Base-by-base conservation (phyloP, 2,797 vertebrate species). In the Lycodopsis pacificus region DNA sequence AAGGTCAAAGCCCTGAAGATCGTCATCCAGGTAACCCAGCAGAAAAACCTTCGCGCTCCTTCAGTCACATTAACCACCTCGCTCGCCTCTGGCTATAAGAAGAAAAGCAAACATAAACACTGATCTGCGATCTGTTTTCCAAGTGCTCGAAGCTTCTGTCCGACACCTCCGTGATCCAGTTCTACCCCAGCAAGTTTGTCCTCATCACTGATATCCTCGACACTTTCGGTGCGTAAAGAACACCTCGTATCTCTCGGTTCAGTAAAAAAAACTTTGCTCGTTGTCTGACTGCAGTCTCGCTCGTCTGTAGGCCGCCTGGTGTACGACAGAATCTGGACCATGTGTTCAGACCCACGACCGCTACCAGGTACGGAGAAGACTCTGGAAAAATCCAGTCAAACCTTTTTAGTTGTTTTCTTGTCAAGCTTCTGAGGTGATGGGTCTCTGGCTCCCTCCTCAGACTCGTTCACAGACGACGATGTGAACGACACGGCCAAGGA, bases 141-240 rank as follows among this genome's bases (percentile, higher is more conserved):
- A 54, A 99, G 98, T 99, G 98, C 90, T 99, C 98, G 30, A 99
- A 99, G 91, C 97, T 99, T 36, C 96, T 99, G 68, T 99, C 98
- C 0, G 98, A 99, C 92, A 99, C 97, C 0, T 95, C 96, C 0
- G 98, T 99, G 76, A 99, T 99, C 92, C 98, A 97, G 92, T 99
- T 99, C 93, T 99, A 99, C 90, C 98, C 98, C 62, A 99, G 98
- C 96, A 99, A 99, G 90, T 99, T 99, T 85, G 98, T 99, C 75
- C 95, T 99, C 77, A 98, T 99, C 90, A 99, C 98, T 0, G 98
- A 99, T 70, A 99, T 99, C 77, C 96, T 99, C 0, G 98, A 99
- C 91, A 99, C 98, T 0, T 99, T 99, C 14, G 98, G 98, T 99
- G 91, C 91, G 96, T 94, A 11, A 4, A 38, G 0, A 7, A 58